Evolutionary conservation across 2,888 invertebrate species (phyloP).

Genomic region (Linnaemya vulpina): DNA sequence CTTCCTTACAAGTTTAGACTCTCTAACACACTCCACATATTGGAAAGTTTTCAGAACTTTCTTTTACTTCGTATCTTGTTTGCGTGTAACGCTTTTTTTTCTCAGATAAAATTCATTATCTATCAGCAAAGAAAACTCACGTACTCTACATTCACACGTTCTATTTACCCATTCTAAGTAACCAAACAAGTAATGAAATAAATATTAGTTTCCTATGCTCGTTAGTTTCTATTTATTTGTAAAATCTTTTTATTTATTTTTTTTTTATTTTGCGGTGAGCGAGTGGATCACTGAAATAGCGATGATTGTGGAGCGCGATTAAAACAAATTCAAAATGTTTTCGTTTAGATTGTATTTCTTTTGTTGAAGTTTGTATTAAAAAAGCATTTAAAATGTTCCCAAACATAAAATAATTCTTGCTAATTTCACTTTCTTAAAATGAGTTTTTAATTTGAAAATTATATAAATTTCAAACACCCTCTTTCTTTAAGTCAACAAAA

Average conservation of each 20-base stretch:
- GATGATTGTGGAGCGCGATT: no score
- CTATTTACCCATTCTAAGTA: constrained; percentile 24
- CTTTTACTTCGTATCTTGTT: not conserved
- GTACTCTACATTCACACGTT: constrained; percentile 53
- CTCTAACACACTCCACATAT: not conserved
- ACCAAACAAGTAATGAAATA: constrained; percentile 1
- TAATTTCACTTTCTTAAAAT: not conserved
- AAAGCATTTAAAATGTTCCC: no score
- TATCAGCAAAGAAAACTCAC: not conserved
- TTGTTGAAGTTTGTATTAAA: no score
- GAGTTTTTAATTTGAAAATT: not conserved
- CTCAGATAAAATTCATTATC: constrained; percentile 1
- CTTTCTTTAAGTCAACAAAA: not conserved
- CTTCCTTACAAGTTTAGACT: not conserved
- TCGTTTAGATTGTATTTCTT: no score
- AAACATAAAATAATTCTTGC: not conserved
- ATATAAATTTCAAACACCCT: not conserved
- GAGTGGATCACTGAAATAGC: no score
- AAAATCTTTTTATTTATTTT: not conserved
- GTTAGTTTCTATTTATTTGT: not conserved
- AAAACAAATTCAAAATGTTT: no score
- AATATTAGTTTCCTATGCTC: constrained; percentile 10
- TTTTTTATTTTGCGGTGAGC: not conserved
- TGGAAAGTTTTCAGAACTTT: not conserved
- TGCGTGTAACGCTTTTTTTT: constrained; percentile 11